These are phyloP conservation scores for Chrysocyon brachyurus DNA, from an alignment of 2,797 vertebrate genomes.

Conservation along the genomic window DNA sequence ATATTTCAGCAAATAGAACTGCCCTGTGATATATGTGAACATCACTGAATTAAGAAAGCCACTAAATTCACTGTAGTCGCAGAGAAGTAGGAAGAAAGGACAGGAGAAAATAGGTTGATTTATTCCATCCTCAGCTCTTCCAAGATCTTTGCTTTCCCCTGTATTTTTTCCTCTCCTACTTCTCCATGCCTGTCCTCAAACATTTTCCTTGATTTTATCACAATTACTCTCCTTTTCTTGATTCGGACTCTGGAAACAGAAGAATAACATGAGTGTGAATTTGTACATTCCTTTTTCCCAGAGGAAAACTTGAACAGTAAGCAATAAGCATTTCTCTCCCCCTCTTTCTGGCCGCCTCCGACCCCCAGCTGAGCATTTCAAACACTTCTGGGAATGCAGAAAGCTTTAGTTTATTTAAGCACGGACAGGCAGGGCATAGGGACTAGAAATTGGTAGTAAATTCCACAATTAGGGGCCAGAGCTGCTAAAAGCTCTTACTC, in stretches of 20 bases:
- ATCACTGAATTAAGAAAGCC: conserved; percentile 70
- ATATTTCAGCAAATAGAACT: conserved; percentile 65
- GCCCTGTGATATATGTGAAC: conserved; percentile 45
- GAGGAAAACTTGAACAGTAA: background rate
- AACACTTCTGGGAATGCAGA: conserved; percentile 46
- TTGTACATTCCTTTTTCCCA: background rate
- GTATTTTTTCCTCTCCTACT: background rate
- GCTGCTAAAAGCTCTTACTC: conserved; percentile 76
- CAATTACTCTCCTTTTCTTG: background rate
- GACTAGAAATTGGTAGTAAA: conserved; percentile 71
- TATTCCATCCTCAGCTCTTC: background rate
- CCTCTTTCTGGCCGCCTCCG: background rate
- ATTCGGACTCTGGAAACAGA: background rate
- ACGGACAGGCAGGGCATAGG: conserved; percentile 50
- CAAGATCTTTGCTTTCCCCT: background rate
- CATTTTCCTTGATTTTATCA: conserved; percentile 10
- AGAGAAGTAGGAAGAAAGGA: conserved; percentile 46
- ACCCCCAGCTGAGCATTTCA: background rate
- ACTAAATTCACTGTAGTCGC: conserved; percentile 67
- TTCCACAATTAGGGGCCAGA: conserved; percentile 74
- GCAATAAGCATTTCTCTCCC: background rate
- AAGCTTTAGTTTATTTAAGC: conserved; percentile 54
- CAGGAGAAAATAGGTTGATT: background rate
- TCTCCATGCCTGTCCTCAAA: background rate
- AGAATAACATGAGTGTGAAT: background rate